Base-by-base conservation (phyloP, 2,797 vertebrate species). In the Gymnothorax reevesii region DNA sequence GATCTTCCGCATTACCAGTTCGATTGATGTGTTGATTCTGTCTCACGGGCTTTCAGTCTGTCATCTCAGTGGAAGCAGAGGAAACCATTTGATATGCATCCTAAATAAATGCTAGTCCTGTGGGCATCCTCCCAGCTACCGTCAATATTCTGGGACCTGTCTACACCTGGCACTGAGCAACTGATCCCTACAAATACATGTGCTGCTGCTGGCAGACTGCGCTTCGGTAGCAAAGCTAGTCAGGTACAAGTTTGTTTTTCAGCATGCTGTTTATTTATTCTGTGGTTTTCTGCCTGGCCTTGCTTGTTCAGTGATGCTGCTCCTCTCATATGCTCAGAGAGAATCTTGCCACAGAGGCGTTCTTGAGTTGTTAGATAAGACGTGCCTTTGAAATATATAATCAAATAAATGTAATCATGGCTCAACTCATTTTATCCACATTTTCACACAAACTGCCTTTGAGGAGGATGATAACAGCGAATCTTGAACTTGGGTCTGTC, bases 381-480 rank as follows among this genome's bases (percentile, higher is more conserved):
- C 33, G 73, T 52, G 42, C 15, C 33, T 77, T 12, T 52, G 33
- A 75, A 75, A 75, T 75, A 75, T 33, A 75, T 75, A 75, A 75
- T 75, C 25, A 75, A 75, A 12, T 49, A 15, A 79, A 54, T 52
- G 42, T 52, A 79, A 79, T 79, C 33, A 79, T 20, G 52, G 33
- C 2, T 7, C 42, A 54, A 42, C 75, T 79, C 13, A 52, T 49
- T 42, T 52, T 54, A 79, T 79, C 49, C 75, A 49, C 5, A 12
- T 42, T 75, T 75, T 75, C 71, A 42, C 71, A 75, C 42, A 42
- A 75, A 75, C 64, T 69, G 64, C 64, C 64, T 69, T 69, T 69
- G 64, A 69, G 64, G 64, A 25, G 25, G 64, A 69, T 25, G 64
- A 69, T 69, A 69, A 69, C 64, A 25, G 22, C 9, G 64, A 69